A percentile compares a stretch with the other conserved stretches of the same genome.
Conservation (phyloP, 2,888 invertebrate species). For the Catocala nupta region DNA sequence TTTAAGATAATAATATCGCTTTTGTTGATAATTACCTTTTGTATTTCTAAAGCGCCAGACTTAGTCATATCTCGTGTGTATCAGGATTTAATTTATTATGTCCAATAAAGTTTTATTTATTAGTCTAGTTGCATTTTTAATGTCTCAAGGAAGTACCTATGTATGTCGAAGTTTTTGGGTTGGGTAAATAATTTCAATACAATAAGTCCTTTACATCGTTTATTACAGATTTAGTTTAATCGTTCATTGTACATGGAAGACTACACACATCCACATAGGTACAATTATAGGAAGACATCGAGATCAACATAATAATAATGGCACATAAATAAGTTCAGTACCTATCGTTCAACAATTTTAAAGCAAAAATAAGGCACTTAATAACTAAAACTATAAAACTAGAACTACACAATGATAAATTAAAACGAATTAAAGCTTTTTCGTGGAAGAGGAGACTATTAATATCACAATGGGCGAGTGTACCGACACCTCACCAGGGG, state of each 20-base stretch:
- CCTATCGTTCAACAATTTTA: conserved; percentile 37
- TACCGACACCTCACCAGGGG: conserved; percentile 69
- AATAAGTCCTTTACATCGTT: conserved; percentile 26
- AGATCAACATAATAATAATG: conserved; percentile 75
- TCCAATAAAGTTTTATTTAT: no score
- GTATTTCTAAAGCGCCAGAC: no score
- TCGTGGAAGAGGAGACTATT: conserved; percentile 83
- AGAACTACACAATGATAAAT: conserved; percentile 61
- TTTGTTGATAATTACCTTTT: no score
- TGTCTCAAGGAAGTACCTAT: no score
- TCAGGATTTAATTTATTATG: no score
- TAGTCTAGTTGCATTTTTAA: no score
- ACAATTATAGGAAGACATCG: conserved; percentile 76
- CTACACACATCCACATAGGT: conserved; percentile 30
- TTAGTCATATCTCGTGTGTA: no score
- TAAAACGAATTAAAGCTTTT: conserved; percentile 86
- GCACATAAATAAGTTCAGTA: conserved; percentile 66
- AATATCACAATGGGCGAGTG: conserved; percentile 76
- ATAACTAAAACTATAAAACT: conserved; percentile 36
- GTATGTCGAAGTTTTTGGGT: no score
- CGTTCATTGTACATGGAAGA: conserved; percentile 43
- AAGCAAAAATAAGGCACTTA: conserved; percentile 50
- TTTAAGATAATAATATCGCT: no score
- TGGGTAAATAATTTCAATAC: background rate
- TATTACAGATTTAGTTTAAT: conserved; percentile 36